Evolutionary conservation across 2,888 invertebrate species (phyloP).

Genomic region (Lepetodrilus schrolli): DNA sequence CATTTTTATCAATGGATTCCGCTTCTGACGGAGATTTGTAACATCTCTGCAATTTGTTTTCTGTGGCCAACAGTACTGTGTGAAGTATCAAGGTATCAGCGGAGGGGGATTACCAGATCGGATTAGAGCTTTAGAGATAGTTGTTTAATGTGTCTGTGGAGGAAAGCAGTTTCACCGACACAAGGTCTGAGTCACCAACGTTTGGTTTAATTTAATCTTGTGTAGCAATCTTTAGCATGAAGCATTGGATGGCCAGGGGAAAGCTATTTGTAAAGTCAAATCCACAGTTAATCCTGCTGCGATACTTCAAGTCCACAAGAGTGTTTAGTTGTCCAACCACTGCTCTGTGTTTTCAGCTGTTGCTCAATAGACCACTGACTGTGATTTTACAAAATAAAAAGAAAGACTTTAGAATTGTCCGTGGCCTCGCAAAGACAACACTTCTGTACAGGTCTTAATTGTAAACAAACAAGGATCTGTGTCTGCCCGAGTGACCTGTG

Average conservation of each 20-base stretch:
- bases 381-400: neutral
- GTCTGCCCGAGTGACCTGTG: no score
- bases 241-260: neutral
- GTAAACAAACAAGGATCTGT: no score
- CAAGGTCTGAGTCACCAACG: neutral
- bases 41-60: no score
- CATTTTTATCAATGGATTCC: no score
- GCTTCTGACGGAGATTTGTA: no score
- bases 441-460: neutral
- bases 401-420: slow-evolving; percentile 1
- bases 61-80: no score
- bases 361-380: neutral
- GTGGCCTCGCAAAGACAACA: neutral
- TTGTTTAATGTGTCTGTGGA: neutral
- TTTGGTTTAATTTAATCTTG: neutral
- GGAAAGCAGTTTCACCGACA: neutral
- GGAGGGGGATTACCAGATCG: no score
- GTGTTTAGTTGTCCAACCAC: neutral
- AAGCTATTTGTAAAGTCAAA: neutral
- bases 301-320: neutral
- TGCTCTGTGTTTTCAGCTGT: neutral
- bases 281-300: neutral
- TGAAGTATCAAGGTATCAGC: no score
- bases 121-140: neutral
- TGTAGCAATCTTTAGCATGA: neutral